Base-by-base conservation (phyloP, 2,888 invertebrate species). In the Rhodophaea formosa region DNA sequence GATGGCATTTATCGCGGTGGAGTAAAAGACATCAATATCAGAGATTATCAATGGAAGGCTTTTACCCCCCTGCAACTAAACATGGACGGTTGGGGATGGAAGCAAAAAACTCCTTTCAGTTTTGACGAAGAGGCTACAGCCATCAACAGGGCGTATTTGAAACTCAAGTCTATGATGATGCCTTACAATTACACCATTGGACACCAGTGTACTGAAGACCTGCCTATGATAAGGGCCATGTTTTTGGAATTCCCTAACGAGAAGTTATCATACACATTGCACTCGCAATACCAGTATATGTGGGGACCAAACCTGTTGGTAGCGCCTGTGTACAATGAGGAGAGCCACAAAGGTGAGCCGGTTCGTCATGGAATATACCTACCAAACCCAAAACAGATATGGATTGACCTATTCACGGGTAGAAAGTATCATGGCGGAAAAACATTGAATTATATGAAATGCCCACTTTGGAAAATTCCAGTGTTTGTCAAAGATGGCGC, bases 21-120 rank as follows among this genome's bases (percentile, higher is more conserved):
- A 35, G 65, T 71, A 3, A 81, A 71, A 69, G 72, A 82, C 61
- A 75, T 91, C 0, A 87, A 89, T 61, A 67, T 89, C 54, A 76
- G 90, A 55, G 90, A 91, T 68, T 91, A 77, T 63, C 90, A 91
- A 70, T 91, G 90, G 90, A 91, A 91, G 63, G 61, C 88, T 1
- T 91, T 91, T 63, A 90, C 90, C 29, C 89, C 90, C 6, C 65
- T 91, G 39, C 90, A 91, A 63, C 66, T 91, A 44, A 90, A 89
- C 58, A 91, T 90, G 90, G 90, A 91, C 59, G 90, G 90, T 10
- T 91, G 90, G 90, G 90, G 89, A 2, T 67, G 65, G 16, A 75
- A 71, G 7, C 81, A 74, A 16, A 91, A 91, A 75, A 84, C 84
- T 7, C 90, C 90, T 10, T 91, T 90, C 58, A 73, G 74, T 64